These are phyloP conservation scores for Pollenia amentaria DNA, from an alignment of 2,888 invertebrate genomes.

Conservation along the genomic window DNA sequence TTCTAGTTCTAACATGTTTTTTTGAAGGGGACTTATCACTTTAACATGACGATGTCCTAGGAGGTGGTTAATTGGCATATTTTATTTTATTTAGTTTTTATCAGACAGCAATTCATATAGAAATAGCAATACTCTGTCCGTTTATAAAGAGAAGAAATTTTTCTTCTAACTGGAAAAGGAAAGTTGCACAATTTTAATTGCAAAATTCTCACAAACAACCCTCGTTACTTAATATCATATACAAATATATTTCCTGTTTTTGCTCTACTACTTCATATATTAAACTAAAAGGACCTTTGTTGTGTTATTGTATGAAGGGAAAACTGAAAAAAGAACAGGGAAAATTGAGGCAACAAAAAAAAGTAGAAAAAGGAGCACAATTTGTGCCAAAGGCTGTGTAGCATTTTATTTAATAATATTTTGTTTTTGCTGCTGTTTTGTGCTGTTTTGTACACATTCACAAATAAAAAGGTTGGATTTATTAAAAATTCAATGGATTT, in stretches of 20 bases:
- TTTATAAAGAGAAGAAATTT: no score
- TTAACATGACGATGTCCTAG: no score
- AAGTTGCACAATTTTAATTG: no score
- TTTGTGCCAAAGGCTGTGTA: constrained; percentile 63
- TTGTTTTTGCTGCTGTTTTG: constrained; percentile 17
- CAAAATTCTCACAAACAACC: not conserved
- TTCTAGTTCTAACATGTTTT: no score
- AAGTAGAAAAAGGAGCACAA: constrained; percentile 2
- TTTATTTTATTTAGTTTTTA: not conserved
- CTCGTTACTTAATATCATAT: constrained; percentile 18
- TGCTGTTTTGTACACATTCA: constrained; percentile 20
- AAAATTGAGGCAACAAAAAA: not conserved
- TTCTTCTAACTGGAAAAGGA: no score
- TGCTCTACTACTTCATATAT: constrained; percentile 20
- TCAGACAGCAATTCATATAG: no score
- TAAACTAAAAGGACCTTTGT: constrained; percentile 44
- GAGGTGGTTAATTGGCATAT: not conserved
- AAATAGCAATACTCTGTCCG: no score
- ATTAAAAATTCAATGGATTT: constrained; percentile 65
- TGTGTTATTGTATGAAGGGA: constrained; percentile 13
- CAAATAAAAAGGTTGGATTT: constrained; percentile 55
- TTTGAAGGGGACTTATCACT: no score
- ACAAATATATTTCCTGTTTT: not conserved
- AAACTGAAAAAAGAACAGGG: not conserved
- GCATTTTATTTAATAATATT: constrained; percentile 61